phyloP scores from a whole-genome alignment of 2,797 vertebrate species.

The Sebastes cheni region DNA sequence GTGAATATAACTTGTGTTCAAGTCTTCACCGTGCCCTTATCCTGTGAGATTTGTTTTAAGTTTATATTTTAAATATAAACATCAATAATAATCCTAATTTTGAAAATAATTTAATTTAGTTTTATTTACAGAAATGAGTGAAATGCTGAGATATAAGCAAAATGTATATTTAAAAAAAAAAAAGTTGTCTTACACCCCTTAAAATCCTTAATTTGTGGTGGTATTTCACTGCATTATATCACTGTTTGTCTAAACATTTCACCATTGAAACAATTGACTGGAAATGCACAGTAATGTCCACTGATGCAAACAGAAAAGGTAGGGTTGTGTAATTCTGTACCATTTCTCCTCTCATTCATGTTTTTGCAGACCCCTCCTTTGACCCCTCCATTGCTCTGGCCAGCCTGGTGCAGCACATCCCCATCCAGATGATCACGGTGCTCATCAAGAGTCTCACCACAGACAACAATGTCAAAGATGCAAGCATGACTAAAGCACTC shows the following conservation, averaged over 20 bases:
- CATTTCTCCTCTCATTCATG: background rate
- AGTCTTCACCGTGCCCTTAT: no score
- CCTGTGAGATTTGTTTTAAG: no score
- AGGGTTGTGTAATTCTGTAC: background rate
- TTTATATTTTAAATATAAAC: no score
- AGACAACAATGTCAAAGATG: slow-evolving; percentile 97
- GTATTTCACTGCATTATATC: background rate
- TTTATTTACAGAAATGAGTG: no score
- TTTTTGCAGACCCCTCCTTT: slow-evolving; percentile 87
- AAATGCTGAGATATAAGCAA: no score
- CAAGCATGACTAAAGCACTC: slow-evolving; percentile 96
- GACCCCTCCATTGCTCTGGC: slow-evolving; percentile 96
- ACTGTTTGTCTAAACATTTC: background rate
- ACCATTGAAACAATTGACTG: background rate
- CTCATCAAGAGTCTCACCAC: slow-evolving; percentile 98
- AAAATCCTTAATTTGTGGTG: background rate
- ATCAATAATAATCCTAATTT: no score
- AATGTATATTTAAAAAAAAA: no score
- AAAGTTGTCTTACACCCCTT: no score
- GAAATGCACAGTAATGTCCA: background rate
- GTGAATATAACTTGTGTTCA: no score
- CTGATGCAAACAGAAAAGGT: background rate
- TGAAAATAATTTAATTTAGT: no score
- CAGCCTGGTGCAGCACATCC: slow-evolving; percentile 97
- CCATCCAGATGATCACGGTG: slow-evolving; percentile 97